These are phyloP conservation scores for Epinotia ramella DNA, from an alignment of 2,888 invertebrate genomes.

Conservation along the genomic window DNA sequence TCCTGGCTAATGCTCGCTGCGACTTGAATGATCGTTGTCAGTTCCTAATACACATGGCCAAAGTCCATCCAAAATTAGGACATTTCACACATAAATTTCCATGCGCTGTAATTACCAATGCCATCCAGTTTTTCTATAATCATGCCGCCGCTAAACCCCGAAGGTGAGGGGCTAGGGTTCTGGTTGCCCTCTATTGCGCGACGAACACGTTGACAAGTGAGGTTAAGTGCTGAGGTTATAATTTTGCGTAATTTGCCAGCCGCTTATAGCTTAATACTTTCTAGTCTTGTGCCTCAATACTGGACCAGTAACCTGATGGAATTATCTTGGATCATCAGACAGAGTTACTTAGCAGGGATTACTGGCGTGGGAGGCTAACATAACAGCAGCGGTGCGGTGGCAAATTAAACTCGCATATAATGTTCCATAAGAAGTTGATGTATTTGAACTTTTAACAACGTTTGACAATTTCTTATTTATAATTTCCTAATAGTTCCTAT, in stretches of 20 bases:
- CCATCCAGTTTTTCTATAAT: neutral
- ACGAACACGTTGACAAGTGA: neutral
- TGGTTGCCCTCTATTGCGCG: neutral
- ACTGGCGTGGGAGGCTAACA: too few relatives aligned
- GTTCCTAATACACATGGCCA: neutral
- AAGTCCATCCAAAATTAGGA: neutral
- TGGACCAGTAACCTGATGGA: too few relatives aligned
- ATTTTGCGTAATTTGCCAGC: neutral
- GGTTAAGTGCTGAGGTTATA: neutral
- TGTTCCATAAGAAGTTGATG: too few relatives aligned
- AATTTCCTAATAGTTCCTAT: too few relatives aligned
- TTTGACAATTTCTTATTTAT: too few relatives aligned
- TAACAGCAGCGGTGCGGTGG: too few relatives aligned
- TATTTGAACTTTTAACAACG: too few relatives aligned
- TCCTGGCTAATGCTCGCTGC: constrained; percentile 7
- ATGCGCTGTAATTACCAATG: neutral
- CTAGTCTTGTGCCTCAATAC: too few relatives aligned
- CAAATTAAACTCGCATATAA: too few relatives aligned
- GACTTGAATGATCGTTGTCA: neutral
- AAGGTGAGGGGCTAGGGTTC: constrained; percentile 3
- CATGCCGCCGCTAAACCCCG: too few relatives aligned
- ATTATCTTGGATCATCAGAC: too few relatives aligned
- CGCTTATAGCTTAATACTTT: neutral
- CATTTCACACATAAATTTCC: neutral
- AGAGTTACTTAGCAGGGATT: too few relatives aligned